These are phyloP conservation scores for Catalaphyllia jardinei DNA, from an alignment of 64 coral and sea anemone genomes.

Conservation along the genomic window DNA sequence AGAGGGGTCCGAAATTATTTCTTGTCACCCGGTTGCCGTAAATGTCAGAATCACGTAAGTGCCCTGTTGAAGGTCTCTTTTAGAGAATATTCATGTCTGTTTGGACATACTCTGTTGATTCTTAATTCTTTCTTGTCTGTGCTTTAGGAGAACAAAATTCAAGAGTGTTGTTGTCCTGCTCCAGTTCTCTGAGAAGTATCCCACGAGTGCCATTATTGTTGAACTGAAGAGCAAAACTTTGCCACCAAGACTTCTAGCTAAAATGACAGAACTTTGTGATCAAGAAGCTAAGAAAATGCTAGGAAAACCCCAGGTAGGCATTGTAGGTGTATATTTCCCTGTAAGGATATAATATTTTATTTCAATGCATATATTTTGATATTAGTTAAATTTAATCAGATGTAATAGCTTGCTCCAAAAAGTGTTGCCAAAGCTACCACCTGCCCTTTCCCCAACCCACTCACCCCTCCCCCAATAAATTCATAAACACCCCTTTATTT, in stretches of 20 bases:
- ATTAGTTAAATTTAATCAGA: no score
- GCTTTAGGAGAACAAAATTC: conserved; percentile 77
- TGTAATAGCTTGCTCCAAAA: no score
- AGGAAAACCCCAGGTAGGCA: conserved; percentile 84
- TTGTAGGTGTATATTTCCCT: background rate
- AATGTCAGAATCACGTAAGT: conserved; percentile 95
- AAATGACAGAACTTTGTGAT: conserved; percentile 86
- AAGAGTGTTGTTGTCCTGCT: conserved; percentile 83
- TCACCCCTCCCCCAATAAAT: no score
- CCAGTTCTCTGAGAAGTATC: conserved; percentile 87
- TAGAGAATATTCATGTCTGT: background rate
- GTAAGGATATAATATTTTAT: no score
- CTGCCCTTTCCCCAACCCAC: no score
- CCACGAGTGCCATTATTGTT: conserved; percentile 57
- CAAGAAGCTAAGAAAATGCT: conserved; percentile 85
- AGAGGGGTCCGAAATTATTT: conserved; percentile 85
- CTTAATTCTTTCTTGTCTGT: background rate
- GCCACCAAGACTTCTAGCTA: conserved; percentile 73
- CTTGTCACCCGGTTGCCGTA: conserved; percentile 79
- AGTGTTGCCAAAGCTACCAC: no score
- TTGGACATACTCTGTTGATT: no score
- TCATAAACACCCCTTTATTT: no score
- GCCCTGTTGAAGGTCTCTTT: background rate
- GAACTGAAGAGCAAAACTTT: conserved; percentile 93
- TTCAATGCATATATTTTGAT: no score